Base-by-base conservation (phyloP, 2,888 invertebrate genomes). In the Capitulum mitella region DNA sequence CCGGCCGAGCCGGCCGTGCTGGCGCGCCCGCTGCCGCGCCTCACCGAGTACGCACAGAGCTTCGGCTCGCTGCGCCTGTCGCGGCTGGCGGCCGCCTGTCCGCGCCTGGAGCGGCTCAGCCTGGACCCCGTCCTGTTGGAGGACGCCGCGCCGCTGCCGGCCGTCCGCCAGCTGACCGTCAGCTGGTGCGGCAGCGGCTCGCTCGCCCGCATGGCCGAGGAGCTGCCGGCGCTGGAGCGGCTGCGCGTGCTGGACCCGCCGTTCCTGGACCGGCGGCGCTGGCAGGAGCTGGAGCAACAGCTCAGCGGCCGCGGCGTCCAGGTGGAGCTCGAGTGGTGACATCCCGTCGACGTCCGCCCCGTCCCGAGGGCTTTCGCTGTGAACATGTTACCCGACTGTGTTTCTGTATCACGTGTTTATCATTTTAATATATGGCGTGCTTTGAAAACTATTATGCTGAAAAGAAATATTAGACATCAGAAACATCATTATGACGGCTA, bases 111-210 rank as follows among this genome's bases (percentile, higher is more conserved):
- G 97, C 77, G 98, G 86, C 1, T 54, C 46, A 32, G 97, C 95
- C 43, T 81, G 86, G 78, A 87, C 84, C 5, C 88, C 86, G 84
- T 89, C 89, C 82, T 89, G 89, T 83, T 97, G 96, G 10, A 98
- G 90, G 80, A 98, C 89, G 85, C 94, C 98, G 83, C 98, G 91
- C 5, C 98, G 98, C 81, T 98, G 86, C 0, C 97, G 97, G 0
- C 98, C 98, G 85, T 99, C 98, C 87, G 99, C 98, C 0, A 97
- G 97, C 32, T 98, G 92, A 82, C 98, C 94, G 84, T 98, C 97
- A 90, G 98, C 77, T 92, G 84, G 95, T 97, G 87, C 98, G 98
- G 0, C 97, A 96, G 84, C 98, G 92, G 82, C 95, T 90, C 85
- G 98, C 98, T 0, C 93, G 91, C 78, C 93, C 92, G 93, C 37